Conservation (phyloP, 2,797 vertebrate species). For the Gymnothorax reevesii region DNA sequence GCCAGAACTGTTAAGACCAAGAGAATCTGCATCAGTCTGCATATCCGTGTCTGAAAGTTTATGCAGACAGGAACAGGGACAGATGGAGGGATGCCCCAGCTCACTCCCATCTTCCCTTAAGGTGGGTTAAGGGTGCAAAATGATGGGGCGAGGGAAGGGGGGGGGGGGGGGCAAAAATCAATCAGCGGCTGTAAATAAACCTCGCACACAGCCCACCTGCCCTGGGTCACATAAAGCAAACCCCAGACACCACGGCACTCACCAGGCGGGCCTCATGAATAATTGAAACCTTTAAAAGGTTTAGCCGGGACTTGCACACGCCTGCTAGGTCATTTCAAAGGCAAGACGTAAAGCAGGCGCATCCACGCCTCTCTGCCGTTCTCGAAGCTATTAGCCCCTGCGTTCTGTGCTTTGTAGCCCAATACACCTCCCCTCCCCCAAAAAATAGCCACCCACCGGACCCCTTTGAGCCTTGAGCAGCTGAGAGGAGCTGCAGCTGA, state of each 20-base stretch:
- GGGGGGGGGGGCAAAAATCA: neutral
- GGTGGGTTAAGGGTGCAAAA: conserved; percentile 12
- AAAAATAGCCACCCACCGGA: neutral
- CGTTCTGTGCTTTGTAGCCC: neutral
- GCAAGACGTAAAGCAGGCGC: conserved; percentile 4
- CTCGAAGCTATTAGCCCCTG: neutral
- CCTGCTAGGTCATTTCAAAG: conserved; percentile 32
- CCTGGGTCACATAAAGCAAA: conserved; percentile 22
- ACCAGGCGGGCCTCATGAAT: conserved; percentile 35
- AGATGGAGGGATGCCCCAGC: neutral
- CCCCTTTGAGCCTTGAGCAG: conserved; percentile 16
- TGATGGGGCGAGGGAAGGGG: neutral
- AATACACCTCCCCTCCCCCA: neutral
- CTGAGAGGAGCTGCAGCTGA: neutral
- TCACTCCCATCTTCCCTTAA: conserved; percentile 3
- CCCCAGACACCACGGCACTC: conserved; percentile 21
- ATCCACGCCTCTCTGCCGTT: neutral
- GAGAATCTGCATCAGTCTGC: no score
- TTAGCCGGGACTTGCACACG: conserved; percentile 20
- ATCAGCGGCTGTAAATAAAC: conserved; percentile 26
- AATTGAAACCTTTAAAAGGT: conserved; percentile 37
- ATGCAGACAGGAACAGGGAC: neutral
- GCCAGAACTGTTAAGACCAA: neutral
- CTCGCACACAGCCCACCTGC: conserved; percentile 13
- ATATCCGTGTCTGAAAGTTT: neutral